Percentiles rank a stretch among this genome's conserved stretches.
These are phyloP conservation scores for Buphagus erythrorhynchus DNA, from an alignment of 2,797 vertebrate genomes.

Conservation along the genomic window DNA sequence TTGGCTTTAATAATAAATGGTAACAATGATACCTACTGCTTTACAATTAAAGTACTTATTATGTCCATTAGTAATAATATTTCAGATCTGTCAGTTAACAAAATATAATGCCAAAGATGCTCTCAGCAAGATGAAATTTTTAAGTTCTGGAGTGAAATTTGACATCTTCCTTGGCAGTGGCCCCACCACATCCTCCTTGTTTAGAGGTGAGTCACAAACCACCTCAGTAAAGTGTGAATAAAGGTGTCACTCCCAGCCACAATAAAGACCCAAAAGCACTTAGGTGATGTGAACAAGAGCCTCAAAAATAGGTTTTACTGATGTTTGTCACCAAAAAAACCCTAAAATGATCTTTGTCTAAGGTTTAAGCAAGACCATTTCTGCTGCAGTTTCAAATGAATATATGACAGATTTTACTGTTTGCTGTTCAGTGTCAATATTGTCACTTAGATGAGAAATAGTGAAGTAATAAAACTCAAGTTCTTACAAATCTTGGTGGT, in stretches of 20 bases:
- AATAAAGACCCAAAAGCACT: neutral
- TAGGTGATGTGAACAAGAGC: neutral
- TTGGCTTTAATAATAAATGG: neutral
- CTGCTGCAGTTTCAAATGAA: neutral
- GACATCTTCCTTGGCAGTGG: neutral
- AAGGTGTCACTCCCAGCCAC: neutral
- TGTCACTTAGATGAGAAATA: neutral
- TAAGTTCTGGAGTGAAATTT: neutral
- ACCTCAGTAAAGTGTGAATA: neutral
- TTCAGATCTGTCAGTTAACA: neutral
- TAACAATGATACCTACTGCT: neutral
- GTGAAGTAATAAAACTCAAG: neutral
- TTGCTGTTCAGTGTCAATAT: neutral
- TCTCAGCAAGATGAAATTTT: neutral
- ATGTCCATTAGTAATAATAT: neutral
- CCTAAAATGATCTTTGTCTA: neutral
- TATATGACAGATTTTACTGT: neutral
- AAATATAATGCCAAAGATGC: neutral
- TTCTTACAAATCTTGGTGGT: neutral
- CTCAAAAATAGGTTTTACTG: neutral
- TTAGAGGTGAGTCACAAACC: neutral
- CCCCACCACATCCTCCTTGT: neutral
- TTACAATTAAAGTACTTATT: neutral
- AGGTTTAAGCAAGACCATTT: neutral
- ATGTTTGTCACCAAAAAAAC: neutral